Percentiles rank a stretch among this genome's conserved stretches.
phyloP scores from a whole-genome alignment of 2,888 invertebrate species.

The Phrixothrix hirtus region DNA sequence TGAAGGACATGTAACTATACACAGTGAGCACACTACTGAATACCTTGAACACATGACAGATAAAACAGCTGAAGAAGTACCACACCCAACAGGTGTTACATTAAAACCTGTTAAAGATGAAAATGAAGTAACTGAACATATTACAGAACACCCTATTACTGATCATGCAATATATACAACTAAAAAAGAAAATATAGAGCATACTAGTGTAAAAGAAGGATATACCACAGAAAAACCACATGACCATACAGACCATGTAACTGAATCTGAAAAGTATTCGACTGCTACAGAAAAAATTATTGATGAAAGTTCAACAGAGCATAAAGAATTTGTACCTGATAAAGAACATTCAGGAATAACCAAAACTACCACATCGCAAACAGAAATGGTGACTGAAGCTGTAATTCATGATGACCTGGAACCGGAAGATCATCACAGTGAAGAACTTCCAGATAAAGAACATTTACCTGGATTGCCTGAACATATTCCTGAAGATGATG shows the following conservation, averaged over 20 bases:
- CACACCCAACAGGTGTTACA: neutral
- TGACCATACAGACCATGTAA: neutral
- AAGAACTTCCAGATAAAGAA: constrained; percentile 3
- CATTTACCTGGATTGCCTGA: neutral
- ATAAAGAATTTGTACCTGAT: neutral
- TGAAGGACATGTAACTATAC: no score
- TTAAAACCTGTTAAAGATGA: neutral
- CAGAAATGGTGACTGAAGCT: constrained; percentile 7
- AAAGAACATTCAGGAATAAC: constrained; percentile 10
- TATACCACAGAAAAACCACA: neutral
- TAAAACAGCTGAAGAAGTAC: neutral
- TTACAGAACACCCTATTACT: no score
- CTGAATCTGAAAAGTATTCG: neutral
- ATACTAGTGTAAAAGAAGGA: no score
- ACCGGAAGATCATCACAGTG: neutral
- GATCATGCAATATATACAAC: no score
- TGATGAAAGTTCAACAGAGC: neutral
- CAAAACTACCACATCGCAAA: constrained; percentile 16
- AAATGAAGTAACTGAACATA: neutral
- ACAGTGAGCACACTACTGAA: no score
- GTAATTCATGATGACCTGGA: neutral
- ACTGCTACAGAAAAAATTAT: neutral
- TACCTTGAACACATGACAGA: neutral
- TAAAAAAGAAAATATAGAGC: no score
- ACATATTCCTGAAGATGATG: neutral